Percentiles rank a stretch among this genome's conserved stretches.
Conservation (phyloP, 2,888 invertebrate genomes). For the Chaitophorus viminalis region DNA sequence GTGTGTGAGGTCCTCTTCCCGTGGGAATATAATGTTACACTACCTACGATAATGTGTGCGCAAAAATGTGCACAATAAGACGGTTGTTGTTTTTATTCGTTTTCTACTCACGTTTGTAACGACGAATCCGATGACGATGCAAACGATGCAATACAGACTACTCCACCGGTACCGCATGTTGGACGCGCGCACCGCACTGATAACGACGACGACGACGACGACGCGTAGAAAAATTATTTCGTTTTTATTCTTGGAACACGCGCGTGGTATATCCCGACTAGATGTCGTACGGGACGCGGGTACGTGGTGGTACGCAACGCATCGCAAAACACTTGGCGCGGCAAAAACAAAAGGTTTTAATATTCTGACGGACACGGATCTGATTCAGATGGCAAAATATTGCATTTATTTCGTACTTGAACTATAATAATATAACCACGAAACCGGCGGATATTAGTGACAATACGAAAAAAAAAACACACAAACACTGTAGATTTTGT, state of each 20-base stretch:
- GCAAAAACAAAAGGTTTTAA: neutral
- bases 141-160: slow-evolving; percentile 53
- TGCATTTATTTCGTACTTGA: neutral
- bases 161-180: slow-evolving; percentile 60
- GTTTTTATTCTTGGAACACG: slow-evolving; percentile 30
- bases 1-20: neutral
- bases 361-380: neutral
- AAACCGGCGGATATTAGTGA: neutral
- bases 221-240: slow-evolving; percentile 24
- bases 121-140: slow-evolving; percentile 41
- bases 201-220: slow-evolving; percentile 34
- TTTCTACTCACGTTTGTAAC: slow-evolving; percentile 53
- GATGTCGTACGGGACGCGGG: slow-evolving; percentile 10
- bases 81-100: neutral
- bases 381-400: neutral
- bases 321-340: slow-evolving; percentile 40
- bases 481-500: neutral
- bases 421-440: neutral
- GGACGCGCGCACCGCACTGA: slow-evolving; percentile 43
- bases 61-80: slow-evolving; percentile 12
- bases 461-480: neutral
- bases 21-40: neutral
- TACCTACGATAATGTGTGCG: too few relatives aligned
- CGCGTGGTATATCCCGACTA: slow-evolving; percentile 18
- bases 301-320: slow-evolving; percentile 20